These are phyloP conservation scores for Sinella curviseta DNA, from an alignment of 1,140 invertebrate genomes.

Conservation along the genomic window DNA sequence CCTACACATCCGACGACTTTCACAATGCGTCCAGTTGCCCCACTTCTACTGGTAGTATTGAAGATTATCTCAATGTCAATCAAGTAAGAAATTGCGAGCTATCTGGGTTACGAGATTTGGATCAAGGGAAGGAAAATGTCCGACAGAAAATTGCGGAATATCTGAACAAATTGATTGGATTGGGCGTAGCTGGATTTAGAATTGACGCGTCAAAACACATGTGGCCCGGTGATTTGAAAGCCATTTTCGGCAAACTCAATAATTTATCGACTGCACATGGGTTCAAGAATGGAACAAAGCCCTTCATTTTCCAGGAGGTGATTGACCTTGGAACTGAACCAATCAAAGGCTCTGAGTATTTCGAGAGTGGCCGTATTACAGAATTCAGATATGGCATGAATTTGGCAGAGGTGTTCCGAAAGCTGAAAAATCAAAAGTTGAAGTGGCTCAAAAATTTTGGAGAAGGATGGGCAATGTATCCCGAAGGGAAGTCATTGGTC, in stretches of 20 bases:
- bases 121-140: conserved; percentile 59
- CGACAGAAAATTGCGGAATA: conserved; percentile 57
- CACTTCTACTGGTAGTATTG: not conserved
- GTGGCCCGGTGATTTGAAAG: conserved; percentile 60
- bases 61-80: not conserved
- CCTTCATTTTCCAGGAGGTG: conserved; percentile 62
- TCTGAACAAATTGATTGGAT: conserved; percentile 58
- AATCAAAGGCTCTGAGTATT: conserved; percentile 57
- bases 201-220: conserved; percentile 62
- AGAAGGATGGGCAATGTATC: conserved; percentile 54
- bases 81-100: conserved; percentile 61
- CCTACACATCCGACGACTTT: not conserved
- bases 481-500: conserved; percentile 53
- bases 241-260: conserved; percentile 52
- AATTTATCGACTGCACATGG: conserved; percentile 52
- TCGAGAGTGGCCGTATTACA: conserved; percentile 58
- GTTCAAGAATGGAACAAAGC: conserved; percentile 50
- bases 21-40: not conserved
- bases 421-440: conserved; percentile 46
- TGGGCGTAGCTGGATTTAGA: conserved; percentile 60
- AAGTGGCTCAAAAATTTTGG: conserved; percentile 32
- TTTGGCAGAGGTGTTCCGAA: conserved; percentile 53
- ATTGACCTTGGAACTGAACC: conserved; percentile 57
- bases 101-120: conserved; percentile 59
- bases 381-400: conserved; percentile 63